These are phyloP conservation scores for Nemotelus pantherinus DNA, from an alignment of 2,888 invertebrate species.

Conservation along the genomic window DNA sequence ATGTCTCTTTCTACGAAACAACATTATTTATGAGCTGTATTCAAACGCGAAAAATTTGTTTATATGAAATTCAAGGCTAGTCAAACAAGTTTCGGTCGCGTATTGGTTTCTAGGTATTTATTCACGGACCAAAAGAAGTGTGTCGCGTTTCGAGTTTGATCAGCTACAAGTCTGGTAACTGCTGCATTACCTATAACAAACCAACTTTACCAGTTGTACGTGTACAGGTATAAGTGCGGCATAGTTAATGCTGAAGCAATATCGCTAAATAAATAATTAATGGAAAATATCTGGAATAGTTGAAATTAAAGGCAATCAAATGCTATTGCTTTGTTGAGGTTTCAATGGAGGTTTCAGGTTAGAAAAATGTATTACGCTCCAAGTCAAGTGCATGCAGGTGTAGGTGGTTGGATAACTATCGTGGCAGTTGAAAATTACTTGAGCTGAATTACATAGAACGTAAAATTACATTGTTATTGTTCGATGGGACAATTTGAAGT, in stretches of 20 bases:
- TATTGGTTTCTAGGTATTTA: constrained; percentile 31
- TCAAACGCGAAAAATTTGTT: constrained; percentile 21
- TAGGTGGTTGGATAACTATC: no score
- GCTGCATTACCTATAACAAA: not conserved
- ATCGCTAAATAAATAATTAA: constrained; percentile 2
- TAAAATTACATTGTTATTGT: no score
- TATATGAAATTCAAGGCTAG: constrained; percentile 48
- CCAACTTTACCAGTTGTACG: not conserved
- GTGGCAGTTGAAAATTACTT: no score
- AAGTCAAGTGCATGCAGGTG: no score
- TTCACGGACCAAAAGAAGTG: constrained; percentile 40
- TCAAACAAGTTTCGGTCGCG: constrained; percentile 45
- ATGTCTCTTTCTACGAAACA: not conserved
- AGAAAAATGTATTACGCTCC: no score
- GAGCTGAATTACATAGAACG: no score
- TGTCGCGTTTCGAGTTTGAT: constrained; percentile 43
- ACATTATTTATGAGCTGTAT: constrained; percentile 13
- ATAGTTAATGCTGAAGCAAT: not conserved
- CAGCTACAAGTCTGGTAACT: constrained; percentile 6
- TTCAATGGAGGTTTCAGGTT: no score
- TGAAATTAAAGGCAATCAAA: no score
- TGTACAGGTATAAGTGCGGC: not conserved
- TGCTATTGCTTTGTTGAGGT: no score
- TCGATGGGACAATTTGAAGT: no score
- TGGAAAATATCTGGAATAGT: constrained; percentile 10